These are phyloP conservation scores for Hanleya hanleyi DNA, from an alignment of 2,888 invertebrate species.

Conservation along the genomic window DNA sequence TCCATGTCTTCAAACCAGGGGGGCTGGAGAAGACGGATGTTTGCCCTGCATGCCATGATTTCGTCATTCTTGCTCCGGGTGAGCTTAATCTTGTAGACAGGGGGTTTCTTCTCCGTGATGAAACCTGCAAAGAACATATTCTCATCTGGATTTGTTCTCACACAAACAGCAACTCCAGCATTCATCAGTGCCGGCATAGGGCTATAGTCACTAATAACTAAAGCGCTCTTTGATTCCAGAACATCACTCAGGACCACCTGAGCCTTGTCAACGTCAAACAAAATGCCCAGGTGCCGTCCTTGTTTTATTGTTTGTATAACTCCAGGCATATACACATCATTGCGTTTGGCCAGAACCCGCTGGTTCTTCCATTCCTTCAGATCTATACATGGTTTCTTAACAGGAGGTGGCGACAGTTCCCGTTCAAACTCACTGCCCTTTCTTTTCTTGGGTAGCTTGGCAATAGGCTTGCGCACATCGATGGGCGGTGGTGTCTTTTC, in stretches of 20 bases:
- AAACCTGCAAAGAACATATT: conserved; percentile 88
- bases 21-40: conserved; percentile 90
- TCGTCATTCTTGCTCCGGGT: conserved; percentile 42
- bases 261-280: conserved; percentile 85
- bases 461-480: conserved; percentile 61
- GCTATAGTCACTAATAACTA: conserved; percentile 94
- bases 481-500: conserved; percentile 38
- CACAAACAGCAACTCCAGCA: conserved; percentile 86
- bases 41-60: conserved; percentile 88
- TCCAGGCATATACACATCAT: conserved; percentile 86
- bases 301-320: conserved; percentile 80
- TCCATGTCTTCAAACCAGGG: conserved; percentile 98
- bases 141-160: conserved; percentile 76
- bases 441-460: conserved; percentile 93
- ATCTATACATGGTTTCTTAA: conserved; percentile 77
- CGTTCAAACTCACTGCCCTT: conserved; percentile 76
- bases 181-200: conserved; percentile 85
- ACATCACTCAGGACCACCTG: conserved; percentile 81
- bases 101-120: conserved; percentile 82
- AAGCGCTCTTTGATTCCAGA: conserved; percentile 85
- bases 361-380: conserved; percentile 95
- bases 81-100: conserved; percentile 81
- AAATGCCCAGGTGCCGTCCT: conserved; percentile 82
- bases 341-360: conserved; percentile 90
- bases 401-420: conserved; percentile 35